phyloP scores from a whole-genome alignment of 2,888 invertebrate genomes.

The Leptopilina drosophilae region DNA sequence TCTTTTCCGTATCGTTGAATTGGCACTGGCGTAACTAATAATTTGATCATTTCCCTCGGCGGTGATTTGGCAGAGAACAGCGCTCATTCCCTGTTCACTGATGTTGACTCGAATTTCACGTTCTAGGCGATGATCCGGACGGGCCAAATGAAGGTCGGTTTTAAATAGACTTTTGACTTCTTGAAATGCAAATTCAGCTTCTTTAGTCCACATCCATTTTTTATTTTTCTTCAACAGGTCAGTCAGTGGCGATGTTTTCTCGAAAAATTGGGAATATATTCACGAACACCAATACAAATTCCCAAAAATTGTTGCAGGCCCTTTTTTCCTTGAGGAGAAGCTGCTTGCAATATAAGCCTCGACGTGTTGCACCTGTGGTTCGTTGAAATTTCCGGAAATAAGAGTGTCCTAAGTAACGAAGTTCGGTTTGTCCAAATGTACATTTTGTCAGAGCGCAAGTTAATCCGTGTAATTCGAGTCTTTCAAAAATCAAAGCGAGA shows the following conservation, averaged over 20 bases:
- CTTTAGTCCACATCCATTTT: conserved; percentile 33
- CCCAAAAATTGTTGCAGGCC: conserved; percentile 41
- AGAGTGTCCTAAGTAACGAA: conserved; percentile 61
- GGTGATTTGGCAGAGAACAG: conserved; percentile 11
- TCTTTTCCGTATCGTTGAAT: conserved; percentile 44
- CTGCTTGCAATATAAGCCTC: conserved; percentile 34
- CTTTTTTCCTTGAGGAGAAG: conserved; percentile 16
- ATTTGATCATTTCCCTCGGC: background rate
- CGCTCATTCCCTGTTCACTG: conserved; percentile 15
- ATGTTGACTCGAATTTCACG: background rate
- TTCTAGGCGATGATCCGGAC: background rate
- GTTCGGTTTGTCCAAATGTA: conserved; percentile 50
- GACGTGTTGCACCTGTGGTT: conserved; percentile 27
- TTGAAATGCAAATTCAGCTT: conserved; percentile 27
- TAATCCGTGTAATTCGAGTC: no score
- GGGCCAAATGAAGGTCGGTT: background rate
- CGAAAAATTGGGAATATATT: conserved; percentile 41
- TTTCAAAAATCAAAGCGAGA: no score
- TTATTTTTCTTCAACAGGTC: conserved; percentile 19
- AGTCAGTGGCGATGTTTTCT: conserved; percentile 27
- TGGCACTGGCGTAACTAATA: conserved; percentile 43
- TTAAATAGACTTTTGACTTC: conserved; percentile 4
- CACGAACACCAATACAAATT: conserved; percentile 49
- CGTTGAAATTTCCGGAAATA: background rate
- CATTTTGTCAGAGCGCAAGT: conserved; percentile 46